These are phyloP conservation scores for Heptranchias perlo DNA, from an alignment of 2,113 vertebrate genomes.

Conservation along the genomic window DNA sequence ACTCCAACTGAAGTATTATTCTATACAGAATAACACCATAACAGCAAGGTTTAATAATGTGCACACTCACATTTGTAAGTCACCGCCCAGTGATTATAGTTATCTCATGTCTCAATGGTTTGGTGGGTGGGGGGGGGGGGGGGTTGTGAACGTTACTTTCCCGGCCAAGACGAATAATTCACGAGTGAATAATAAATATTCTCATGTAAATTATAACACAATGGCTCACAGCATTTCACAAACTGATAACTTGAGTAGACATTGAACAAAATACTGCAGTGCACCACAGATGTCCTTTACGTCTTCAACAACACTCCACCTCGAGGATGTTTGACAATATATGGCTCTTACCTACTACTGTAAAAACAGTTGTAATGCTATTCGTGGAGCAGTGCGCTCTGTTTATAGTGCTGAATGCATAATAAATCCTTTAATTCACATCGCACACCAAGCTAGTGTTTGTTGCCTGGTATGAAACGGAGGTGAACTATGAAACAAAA, in stretches of 20 bases:
- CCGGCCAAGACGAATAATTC: neutral
- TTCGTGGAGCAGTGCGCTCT: neutral
- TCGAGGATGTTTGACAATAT: neutral
- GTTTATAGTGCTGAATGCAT: neutral
- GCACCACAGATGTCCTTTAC: neutral
- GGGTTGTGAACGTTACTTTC: neutral
- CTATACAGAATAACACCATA: no score
- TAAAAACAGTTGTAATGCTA: neutral
- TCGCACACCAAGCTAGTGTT: neutral
- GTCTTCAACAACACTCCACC: neutral
- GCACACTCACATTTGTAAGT: neutral
- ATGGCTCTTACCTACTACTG: neutral
- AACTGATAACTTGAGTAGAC: neutral
- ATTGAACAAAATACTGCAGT: neutral
- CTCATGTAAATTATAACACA: neutral
- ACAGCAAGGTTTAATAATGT: neutral
- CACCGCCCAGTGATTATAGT: neutral
- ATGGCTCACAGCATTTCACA: neutral
- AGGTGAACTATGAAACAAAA: neutral
- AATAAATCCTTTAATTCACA: neutral
- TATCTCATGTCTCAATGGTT: no score
- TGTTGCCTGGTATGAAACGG: neutral
- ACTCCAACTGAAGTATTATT: no score
- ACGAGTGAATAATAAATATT: neutral
- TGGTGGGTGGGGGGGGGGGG: neutral